Base-by-base conservation (phyloP, 2,888 invertebrate genomes). In the Neoascia interrupta region DNA sequence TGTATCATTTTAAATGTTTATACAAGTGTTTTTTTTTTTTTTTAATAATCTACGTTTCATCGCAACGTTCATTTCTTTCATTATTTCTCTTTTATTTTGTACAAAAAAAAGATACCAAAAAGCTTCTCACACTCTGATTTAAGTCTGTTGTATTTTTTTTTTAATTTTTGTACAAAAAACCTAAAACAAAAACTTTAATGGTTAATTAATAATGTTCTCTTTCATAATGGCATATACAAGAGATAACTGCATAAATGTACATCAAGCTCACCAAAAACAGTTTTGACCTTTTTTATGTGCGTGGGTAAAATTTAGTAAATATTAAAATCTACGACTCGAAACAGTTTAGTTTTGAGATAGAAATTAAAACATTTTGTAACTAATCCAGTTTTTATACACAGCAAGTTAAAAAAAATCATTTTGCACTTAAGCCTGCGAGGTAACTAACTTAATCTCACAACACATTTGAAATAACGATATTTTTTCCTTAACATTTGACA, bases 1-100 rank as follows among this genome's bases (percentile, higher is more conserved):
- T 79, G 61, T 79, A 74, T 74, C 39, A 69, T 56, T 73, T 73
- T 68, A 73, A n/a, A 31, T 63, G 41, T 80, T 56, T 63, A 70
- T 45, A 61, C 34, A 60, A 43, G 41, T 49, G 6, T 60, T 36
- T 53, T 45, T 41, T 43, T 31, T 34, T 31, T 60, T 18, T 28
- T 53, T 13, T 18, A n/a, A 26, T 26, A 8, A 8, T 26, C n/a
- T 31, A n/a, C n/a, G n/a, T n/a, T n/a, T n/a, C n/a, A n/a, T n/a
- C n/a, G n/a, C n/a, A n/a, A n/a, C n/a, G n/a, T n/a, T n/a, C 6
- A 45, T 37, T 63, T 13, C 19, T 51, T 43, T 34, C 15, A n/a
- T 66, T 54, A 18, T 49, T 58, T 16, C 56, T 68, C 36, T 54
- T 69, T 58, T 58, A 34, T 76, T 64, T 70, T 64, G 76, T 70